These are phyloP conservation scores for Colistium nudipinnis DNA, from an alignment of 2,113 vertebrate species.

Conservation along the genomic window DNA sequence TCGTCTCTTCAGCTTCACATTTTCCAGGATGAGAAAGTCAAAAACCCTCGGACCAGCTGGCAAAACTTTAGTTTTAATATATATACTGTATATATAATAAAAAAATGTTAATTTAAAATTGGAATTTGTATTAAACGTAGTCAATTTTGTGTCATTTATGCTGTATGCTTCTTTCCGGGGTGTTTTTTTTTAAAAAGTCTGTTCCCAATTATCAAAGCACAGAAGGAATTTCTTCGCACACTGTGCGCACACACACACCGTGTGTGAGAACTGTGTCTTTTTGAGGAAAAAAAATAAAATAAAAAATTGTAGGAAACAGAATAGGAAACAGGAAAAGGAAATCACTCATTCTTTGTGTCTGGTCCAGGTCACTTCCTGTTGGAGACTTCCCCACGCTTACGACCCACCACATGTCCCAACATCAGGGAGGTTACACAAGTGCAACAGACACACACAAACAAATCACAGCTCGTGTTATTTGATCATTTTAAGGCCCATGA, in stretches of 20 bases:
- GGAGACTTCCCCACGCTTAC: neutral
- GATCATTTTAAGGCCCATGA: neutral
- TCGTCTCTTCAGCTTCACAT: too few relatives aligned
- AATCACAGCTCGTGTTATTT: neutral
- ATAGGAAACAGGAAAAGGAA: conserved; percentile 25
- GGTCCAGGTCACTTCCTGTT: conserved; percentile 41
- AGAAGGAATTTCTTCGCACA: neutral
- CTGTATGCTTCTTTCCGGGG: too few relatives aligned
- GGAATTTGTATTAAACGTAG: too few relatives aligned
- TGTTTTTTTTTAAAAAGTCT: neutral
- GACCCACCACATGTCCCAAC: neutral
- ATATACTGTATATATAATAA: too few relatives aligned
- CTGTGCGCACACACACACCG: neutral
- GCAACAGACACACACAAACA: neutral
- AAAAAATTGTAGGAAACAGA: too few relatives aligned
- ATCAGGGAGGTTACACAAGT: conserved; percentile 4
- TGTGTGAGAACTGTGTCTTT: neutral
- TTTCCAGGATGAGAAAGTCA: too few relatives aligned
- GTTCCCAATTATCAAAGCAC: neutral
- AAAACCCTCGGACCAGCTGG: too few relatives aligned
- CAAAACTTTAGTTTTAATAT: too few relatives aligned
- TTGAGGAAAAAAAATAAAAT: neutral
- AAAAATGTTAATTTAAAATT: too few relatives aligned
- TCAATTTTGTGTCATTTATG: too few relatives aligned
- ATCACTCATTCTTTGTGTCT: neutral